phyloP scores from a whole-genome alignment of 2,113 vertebrate species.

The Alexandromys fortis region DNA sequence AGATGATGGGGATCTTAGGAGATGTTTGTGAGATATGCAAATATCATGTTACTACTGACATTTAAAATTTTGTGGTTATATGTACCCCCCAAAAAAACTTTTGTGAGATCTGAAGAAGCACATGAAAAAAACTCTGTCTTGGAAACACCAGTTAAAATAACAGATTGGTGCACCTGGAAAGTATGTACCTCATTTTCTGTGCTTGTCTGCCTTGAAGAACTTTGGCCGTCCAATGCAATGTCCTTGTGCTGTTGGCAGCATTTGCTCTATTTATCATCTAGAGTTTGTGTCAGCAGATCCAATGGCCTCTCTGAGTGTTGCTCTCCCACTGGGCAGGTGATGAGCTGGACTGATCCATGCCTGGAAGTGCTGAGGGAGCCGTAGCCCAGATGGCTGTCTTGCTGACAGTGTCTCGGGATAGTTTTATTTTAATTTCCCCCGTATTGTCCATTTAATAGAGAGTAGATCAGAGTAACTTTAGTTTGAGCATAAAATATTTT shows the following conservation, averaged over 20 bases:
- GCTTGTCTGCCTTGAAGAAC: background rate
- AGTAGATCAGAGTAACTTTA: background rate
- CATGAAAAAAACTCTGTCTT: background rate
- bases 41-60: constrained; percentile 3
- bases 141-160: background rate
- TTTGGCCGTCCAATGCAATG: background rate
- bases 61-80: constrained; percentile 63
- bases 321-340: constrained; percentile 39
- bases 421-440: constrained; percentile 4
- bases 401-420: constrained; percentile 39
- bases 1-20: background rate
- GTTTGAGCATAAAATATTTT: background rate
- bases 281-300: constrained; percentile 56
- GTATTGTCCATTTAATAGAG: constrained; percentile 44
- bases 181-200: background rate
- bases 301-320: background rate
- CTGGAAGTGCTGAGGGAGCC: constrained; percentile 65
- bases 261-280: background rate
- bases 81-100: background rate
- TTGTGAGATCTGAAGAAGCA: background rate
- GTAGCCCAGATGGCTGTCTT: constrained; percentile 71
- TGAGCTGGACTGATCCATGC: background rate
- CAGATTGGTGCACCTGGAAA: background rate
- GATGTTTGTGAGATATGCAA: constrained; percentile 56
- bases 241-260: background rate